Base-by-base conservation (phyloP, 2,888 invertebrate species). In the Oeneis ivallda region DNA sequence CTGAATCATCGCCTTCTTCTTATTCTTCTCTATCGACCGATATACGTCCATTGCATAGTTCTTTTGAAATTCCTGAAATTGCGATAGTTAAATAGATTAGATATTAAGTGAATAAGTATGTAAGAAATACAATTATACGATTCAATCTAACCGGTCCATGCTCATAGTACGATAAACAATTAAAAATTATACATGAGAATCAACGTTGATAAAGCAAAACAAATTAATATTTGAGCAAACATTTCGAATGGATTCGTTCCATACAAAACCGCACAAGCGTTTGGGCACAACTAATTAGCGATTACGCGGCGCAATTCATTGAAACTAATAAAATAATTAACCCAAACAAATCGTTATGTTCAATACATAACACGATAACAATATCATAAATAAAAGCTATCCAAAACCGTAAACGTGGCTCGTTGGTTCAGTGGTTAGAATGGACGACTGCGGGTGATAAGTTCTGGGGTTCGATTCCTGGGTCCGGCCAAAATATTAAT, bases 281-380 rank as follows among this genome's bases (percentile, higher is more conserved):
- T 61, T 45, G 52, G 41, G 53, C 41, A 59, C 43, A 66, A 66
- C 63, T 66, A 66, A 72, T 72, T 72, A 72, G 66, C 70, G 71
- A 72, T 73, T 73, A 71, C 71, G 71, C 67, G 67, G 66, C 68
- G 78, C 77, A 81, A 78, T 75, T 70, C 71, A 72, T 69, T 75
- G 76, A 75, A 68, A 71, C 72, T 78, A 78, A 78, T 83, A 79
- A 82, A 85, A 83, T 83, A 80, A 86, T 85, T 85, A 82, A 76
- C 73, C 80, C 78, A 80, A 84, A 85, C 83, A 84, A 86, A 86
- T 83, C 76, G 82, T 80, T 78, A 76, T 75, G 76, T 77, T 77
- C 75, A 81, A 79, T 79, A 76, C 47, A 50, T 57, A 56, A 10
- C 11, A 32, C 2, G 37, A 37, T 37, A 37, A 8, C 4, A 4